Base-by-base conservation (phyloP, 2,797 vertebrate species). In the Acipenser oxyrinchus region DNA sequence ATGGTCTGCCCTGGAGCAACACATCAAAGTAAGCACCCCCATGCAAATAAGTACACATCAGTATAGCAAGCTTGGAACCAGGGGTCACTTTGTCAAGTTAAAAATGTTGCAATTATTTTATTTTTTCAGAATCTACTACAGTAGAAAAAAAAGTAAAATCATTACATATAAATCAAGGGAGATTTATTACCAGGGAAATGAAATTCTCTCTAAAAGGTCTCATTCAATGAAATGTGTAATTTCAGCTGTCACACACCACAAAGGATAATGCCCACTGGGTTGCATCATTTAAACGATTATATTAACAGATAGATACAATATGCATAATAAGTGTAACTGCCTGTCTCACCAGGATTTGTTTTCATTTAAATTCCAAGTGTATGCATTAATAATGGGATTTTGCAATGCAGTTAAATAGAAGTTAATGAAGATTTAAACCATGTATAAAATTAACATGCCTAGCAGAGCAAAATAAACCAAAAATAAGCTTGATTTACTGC, bases 171-270 rank as follows among this genome's bases (percentile, higher is more conserved):
- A 37, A 37, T 37, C 37, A 37, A 37, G 37, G 37, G 4, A 37
- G 37, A 37, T 37, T 37, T 37, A 37, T 37, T 37, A 37, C 37
- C 6, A 55, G 53, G n/a, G n/a, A 55, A 55, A 10, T 10, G 9
- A 77, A 73, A 55, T 69, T 71, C 70, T 65, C 37, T 37, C 49
- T 10, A 6, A 73, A 51, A 62, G 18, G 52, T 51, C 48, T 75
- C 50, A 65, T 68, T 74, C 73, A 66, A 64, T 60, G 12, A 62
- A 50, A 49, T 62, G 66, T 67, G 6, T 66, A 66, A 66, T 68
- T 62, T 60, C 37, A 13, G 68, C 55, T 64, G n/a, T 9, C 65
- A 53, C 11, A 8, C 11, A 63, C 12, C 51, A 59, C 0, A 11
- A 70, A 59, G 60, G 63, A 55, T 71, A 73, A 69, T 69, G 10